Evolutionary conservation across 2,888 invertebrate species (phyloP).

Genomic region (Thera britannica): DNA sequence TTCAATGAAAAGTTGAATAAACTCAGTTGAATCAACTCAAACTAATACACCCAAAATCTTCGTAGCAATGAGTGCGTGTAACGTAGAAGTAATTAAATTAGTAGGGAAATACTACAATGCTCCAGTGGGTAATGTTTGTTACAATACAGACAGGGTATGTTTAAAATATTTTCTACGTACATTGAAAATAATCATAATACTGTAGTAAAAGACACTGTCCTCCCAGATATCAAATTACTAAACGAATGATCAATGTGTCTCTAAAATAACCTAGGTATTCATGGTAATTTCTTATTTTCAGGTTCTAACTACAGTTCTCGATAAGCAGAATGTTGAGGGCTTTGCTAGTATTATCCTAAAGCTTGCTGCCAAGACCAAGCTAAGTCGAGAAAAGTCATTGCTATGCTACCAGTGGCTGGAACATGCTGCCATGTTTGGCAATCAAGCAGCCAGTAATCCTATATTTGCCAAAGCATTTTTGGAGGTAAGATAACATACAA

Average conservation of each 20-base stretch:
- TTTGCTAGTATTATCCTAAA: conserved; percentile 81
- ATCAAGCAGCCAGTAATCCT: conserved; percentile 74
- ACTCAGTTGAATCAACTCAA: not conserved
- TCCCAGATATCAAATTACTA: no score
- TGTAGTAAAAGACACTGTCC: no score
- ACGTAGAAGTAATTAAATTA: conserved; percentile 73
- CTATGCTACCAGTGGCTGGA: conserved; percentile 88
- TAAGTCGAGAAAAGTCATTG: conserved; percentile 71
- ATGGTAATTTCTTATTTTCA: conserved; percentile 49
- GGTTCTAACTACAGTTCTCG: conserved; percentile 77
- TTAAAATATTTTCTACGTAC: not conserved
- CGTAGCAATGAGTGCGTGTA: conserved; percentile 60
- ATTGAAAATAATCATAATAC: no score
- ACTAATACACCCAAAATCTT: not conserved
- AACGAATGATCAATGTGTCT: no score
- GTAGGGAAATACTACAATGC: conserved; percentile 83
- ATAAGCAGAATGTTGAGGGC: conserved; percentile 76
- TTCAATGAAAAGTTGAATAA: not conserved
- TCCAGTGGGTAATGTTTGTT: conserved; percentile 77
- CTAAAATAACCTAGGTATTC: not conserved
- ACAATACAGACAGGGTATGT: conserved; percentile 81
- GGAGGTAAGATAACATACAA: conserved; percentile 63
- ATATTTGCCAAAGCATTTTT: conserved; percentile 76
- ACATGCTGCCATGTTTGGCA: conserved; percentile 83
- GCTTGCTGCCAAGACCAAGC: conserved; percentile 71